phyloP scores from a whole-genome alignment of 2,113 vertebrate genomes.

The Thryonomys swinderianus region DNA sequence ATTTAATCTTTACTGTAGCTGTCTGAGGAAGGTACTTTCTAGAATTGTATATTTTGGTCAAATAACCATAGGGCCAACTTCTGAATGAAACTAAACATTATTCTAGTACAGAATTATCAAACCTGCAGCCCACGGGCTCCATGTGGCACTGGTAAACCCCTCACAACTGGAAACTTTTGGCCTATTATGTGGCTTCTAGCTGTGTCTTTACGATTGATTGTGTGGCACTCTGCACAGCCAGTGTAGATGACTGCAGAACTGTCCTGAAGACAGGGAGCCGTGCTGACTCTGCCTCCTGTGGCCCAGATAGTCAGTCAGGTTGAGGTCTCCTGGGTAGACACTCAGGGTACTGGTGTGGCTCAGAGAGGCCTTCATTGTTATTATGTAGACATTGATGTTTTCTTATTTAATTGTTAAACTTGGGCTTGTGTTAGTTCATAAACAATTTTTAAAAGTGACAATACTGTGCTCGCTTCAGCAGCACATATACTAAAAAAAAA shows the following conservation, averaged over 20 bases:
- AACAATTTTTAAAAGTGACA: background rate
- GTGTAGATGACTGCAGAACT: too few relatives aligned
- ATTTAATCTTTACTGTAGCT: background rate
- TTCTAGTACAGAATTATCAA: background rate
- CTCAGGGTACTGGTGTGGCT: background rate
- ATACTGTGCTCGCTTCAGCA: too few relatives aligned
- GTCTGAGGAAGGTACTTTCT: background rate
- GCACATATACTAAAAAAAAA: too few relatives aligned
- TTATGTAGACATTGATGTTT: background rate
- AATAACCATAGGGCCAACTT: background rate
- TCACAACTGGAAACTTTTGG: background rate
- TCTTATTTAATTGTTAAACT: background rate
- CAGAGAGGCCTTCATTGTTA: background rate
- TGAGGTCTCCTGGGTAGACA: background rate
- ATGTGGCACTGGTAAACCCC: background rate
- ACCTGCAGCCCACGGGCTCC: background rate
- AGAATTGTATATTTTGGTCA: background rate
- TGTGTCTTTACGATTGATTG: background rate
- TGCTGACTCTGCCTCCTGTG: background rate
- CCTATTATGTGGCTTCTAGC: background rate
- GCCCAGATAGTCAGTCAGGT: too few relatives aligned
- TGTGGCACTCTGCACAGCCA: background rate
- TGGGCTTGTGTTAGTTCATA: background rate
- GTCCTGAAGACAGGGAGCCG: too few relatives aligned
- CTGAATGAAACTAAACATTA: slow-evolving; percentile 11